These are phyloP conservation scores for Physocephala rufipes DNA, from an alignment of 2,888 invertebrate species.

Conservation along the genomic window DNA sequence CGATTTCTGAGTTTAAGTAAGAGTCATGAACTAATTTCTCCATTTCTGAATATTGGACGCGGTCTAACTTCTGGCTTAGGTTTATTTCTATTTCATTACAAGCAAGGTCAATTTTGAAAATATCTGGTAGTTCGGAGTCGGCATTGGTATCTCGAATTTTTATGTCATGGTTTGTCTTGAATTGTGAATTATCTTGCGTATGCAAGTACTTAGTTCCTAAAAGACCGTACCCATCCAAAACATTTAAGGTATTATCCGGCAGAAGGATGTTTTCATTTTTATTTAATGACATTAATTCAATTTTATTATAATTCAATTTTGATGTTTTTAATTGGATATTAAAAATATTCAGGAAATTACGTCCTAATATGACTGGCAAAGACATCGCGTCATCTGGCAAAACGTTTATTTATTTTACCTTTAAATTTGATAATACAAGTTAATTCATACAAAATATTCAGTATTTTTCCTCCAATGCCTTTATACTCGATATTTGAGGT, in stretches of 20 bases:
- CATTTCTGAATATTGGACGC: background rate
- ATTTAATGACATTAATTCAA: too few relatives aligned
- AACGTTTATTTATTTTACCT: slow-evolving; percentile 27
- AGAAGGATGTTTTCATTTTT: too few relatives aligned
- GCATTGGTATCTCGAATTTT: background rate
- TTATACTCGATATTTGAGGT: too few relatives aligned
- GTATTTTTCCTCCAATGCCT: background rate
- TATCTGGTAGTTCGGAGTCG: background rate
- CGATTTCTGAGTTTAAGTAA: background rate
- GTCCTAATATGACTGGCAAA: slow-evolving; percentile 32
- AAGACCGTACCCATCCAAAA: background rate
- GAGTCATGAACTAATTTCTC: slow-evolving; percentile 20
- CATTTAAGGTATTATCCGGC: background rate
- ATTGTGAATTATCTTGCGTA: background rate
- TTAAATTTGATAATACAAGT: slow-evolving; percentile 32
- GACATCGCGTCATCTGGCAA: slow-evolving; percentile 34
- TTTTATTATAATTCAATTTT: too few relatives aligned
- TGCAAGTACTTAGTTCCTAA: background rate
- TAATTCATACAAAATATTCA: slow-evolving; percentile 14
- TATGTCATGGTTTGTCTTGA: background rate
- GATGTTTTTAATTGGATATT: too few relatives aligned
- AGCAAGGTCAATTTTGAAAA: slow-evolving; percentile 28
- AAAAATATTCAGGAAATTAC: slow-evolving; percentile 35
- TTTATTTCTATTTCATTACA: slow-evolving; percentile 12
- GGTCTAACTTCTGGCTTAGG: slow-evolving; percentile 5